Percentiles rank a stretch among this genome's conserved stretches.
phyloP scores from a whole-genome alignment of 30 jellyfish, hydroid and myxozoan genomes.

The Hydractinia echinata region DNA sequence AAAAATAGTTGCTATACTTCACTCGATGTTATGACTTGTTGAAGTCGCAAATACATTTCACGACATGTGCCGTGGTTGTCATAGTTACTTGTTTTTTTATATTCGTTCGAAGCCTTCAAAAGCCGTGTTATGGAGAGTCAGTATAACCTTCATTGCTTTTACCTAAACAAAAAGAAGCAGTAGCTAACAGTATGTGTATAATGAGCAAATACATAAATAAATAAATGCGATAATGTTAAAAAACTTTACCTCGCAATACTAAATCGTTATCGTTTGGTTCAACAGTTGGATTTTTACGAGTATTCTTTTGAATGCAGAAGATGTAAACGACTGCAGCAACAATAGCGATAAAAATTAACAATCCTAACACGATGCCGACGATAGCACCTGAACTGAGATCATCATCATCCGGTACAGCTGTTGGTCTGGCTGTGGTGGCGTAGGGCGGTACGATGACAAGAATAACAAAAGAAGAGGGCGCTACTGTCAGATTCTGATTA shows the following conservation, averaged over 20 bases:
- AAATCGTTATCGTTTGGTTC: conserved; percentile 55
- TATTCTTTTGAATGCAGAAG: conserved; percentile 42
- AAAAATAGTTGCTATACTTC: no score
- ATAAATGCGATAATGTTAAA: no score
- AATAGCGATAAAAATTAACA: conserved; percentile 18
- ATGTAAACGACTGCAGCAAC: conserved; percentile 34
- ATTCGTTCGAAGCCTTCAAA: no score
- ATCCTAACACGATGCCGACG: conserved; percentile 64
- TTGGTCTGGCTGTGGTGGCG: conserved; percentile 16
- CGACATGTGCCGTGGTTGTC: no score
- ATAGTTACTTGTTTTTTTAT: no score
- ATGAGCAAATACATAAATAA: no score
- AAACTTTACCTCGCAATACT: conserved; percentile 20
- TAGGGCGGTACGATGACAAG: conserved; percentile 12
- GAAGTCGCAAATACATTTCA: no score
- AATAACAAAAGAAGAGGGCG: conserved; percentile 16
- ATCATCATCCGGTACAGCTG: conserved; percentile 21
- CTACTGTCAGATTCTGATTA: neutral
- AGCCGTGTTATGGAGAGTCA: no score
- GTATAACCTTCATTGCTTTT: no score
- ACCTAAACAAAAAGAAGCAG: no score
- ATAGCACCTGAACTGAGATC: conserved; percentile 66
- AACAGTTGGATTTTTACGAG: conserved; percentile 48
- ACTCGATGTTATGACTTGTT: no score
- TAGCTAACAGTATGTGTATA: no score